Conservation (phyloP, 2,113 vertebrate species). For the Nerophis ophidion region DNA sequence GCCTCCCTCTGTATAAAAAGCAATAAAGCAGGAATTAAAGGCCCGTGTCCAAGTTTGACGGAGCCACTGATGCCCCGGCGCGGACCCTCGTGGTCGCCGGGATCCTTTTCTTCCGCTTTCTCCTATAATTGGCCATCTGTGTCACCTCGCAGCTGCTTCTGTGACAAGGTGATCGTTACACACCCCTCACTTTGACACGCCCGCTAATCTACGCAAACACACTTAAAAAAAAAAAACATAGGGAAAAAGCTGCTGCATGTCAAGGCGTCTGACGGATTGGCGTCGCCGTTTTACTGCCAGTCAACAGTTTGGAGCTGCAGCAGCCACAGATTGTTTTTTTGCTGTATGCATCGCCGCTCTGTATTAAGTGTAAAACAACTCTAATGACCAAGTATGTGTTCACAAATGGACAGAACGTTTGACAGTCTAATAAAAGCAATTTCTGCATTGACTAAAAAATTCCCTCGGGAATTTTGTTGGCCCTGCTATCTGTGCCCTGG, state of each 20-base stretch:
- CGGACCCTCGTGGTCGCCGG: too few species aligned
- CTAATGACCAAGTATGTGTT: too few species aligned
- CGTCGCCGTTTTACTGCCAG: not conserved
- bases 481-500: too few species aligned
- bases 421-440: too few species aligned
- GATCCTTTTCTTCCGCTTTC: conserved; percentile 67
- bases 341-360: too few species aligned
- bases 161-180: conserved; percentile 63
- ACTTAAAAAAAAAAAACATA: not conserved
- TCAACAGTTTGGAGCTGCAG: not conserved
- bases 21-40: conserved; percentile 65
- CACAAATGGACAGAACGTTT: too few species aligned
- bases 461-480: too few species aligned
- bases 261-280: not conserved
- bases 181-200: conserved; percentile 47
- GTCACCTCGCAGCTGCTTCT: conserved; percentile 59
- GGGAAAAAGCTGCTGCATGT: not conserved
- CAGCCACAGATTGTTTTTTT: not conserved
- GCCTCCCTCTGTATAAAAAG: conserved; percentile 35
- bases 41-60: conserved; percentile 65
- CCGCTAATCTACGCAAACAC: conserved; percentile 29
- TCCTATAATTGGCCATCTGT: conserved; percentile 75
- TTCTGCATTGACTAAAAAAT: too few species aligned
- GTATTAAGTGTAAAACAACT: too few species aligned
- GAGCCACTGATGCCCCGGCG: conserved; percentile 61